Evolutionary conservation across 2,113 vertebrate genomes (phyloP).

Genomic region (Oceanodroma tethys): DNA sequence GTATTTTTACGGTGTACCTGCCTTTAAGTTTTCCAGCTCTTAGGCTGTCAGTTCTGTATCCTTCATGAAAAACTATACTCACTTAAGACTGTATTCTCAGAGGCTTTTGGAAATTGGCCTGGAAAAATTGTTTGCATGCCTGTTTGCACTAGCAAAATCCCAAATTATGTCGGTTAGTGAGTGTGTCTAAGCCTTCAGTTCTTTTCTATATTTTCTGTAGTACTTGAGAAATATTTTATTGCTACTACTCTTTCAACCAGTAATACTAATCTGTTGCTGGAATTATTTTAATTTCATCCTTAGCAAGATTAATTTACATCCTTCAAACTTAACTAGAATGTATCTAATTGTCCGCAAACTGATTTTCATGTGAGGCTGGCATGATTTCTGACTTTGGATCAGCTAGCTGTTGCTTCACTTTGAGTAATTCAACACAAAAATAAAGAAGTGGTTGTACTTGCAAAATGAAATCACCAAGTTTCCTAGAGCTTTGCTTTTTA

Average conservation of each 20-base stretch:
- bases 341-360: background rate
- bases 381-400: conserved; percentile 3
- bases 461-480: conserved; percentile 14
- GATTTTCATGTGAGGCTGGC: background rate
- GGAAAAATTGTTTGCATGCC: conserved; percentile 46
- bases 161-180: background rate
- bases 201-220: background rate
- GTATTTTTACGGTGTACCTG: background rate
- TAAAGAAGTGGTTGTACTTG: background rate
- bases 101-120: conserved; percentile 40
- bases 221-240: background rate
- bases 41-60: background rate
- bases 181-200: background rate
- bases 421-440: conserved; percentile 12
- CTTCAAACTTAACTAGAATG: background rate
- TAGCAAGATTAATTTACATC: background rate
- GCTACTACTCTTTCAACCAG: background rate
- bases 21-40: background rate
- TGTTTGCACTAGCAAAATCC: conserved; percentile 47
- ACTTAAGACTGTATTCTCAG: conserved; percentile 13
- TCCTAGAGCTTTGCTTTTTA: conserved; percentile 16
- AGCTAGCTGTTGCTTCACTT: conserved; percentile 6
- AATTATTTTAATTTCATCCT: background rate
- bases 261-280: background rate
- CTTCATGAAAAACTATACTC: conserved; percentile 5